These are phyloP conservation scores for Actenoides hombroni DNA, from an alignment of 2,113 vertebrate genomes.

Conservation along the genomic window DNA sequence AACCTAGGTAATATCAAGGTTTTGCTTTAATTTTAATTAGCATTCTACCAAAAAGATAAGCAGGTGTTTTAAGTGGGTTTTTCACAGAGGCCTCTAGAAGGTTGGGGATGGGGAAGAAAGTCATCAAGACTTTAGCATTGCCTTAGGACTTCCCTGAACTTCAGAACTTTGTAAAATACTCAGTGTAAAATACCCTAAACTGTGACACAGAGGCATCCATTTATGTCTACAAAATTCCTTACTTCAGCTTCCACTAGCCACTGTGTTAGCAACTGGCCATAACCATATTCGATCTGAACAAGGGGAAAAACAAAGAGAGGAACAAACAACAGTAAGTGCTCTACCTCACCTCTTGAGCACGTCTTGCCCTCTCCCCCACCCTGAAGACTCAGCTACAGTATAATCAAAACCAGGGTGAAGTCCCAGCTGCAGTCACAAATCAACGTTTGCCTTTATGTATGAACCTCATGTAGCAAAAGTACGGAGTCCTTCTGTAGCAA, in stretches of 20 bases:
- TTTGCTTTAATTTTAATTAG: neutral
- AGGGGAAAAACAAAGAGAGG: neutral
- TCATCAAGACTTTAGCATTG: neutral
- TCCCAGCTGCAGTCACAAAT: neutral
- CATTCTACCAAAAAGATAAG: neutral
- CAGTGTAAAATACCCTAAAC: no score
- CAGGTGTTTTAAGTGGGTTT: neutral
- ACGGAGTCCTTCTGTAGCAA: neutral
- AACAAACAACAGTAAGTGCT: neutral
- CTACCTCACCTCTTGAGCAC: neutral
- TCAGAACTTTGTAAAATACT: neutral
- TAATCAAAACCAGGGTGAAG: conserved; percentile 8
- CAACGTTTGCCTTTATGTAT: neutral
- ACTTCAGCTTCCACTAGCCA: neutral
- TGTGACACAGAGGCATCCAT: neutral
- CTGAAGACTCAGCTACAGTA: neutral
- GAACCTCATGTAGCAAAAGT: neutral
- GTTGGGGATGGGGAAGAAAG: neutral
- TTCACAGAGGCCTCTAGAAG: neutral
- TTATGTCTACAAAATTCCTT: neutral
- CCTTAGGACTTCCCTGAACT: neutral
- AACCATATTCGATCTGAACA: neutral
- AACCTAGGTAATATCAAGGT: neutral
- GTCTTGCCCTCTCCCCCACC: neutral
- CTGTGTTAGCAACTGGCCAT: neutral